Evolutionary conservation across 2,113 vertebrate species (phyloP).

Genomic region (Rhodinocichla rosea): DNA sequence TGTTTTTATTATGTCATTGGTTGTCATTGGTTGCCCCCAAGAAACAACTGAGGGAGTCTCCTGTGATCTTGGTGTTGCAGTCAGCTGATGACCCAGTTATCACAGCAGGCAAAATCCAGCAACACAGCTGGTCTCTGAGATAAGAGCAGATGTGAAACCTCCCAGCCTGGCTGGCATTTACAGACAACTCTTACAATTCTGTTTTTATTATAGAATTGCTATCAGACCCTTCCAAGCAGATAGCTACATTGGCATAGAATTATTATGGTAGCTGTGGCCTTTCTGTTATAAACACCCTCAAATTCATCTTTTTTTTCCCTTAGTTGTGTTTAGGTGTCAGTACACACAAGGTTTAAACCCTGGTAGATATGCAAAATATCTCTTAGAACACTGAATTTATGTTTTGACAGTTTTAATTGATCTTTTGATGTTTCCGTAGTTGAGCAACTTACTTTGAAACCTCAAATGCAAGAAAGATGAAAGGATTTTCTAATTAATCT

Average conservation of each 20-base stretch:
- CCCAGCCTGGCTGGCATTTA: neutral
- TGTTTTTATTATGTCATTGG: neutral
- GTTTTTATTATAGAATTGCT: neutral
- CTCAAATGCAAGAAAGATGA: neutral
- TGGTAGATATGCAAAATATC: neutral
- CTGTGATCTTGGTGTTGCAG: neutral
- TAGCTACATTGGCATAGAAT: neutral
- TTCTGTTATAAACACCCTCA: neutral
- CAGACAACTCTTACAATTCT: neutral
- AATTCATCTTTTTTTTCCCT: neutral
- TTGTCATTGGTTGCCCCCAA: neutral
- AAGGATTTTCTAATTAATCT: neutral
- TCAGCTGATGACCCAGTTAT: constrained; percentile 33
- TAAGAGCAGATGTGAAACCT: constrained; percentile 21
- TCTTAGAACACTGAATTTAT: neutral
- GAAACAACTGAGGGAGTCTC: neutral
- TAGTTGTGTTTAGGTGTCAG: neutral
- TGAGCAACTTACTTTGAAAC: neutral
- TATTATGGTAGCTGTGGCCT: neutral
- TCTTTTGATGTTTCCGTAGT: neutral
- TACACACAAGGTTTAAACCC: neutral
- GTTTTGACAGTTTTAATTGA: neutral
- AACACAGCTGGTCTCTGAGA: constrained; percentile 23
- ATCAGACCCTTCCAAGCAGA: neutral
- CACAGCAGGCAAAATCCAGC: constrained; percentile 7